Evolutionary conservation across 2,797 vertebrate genomes (phyloP).

Genomic region (Peromyscus attwateri): DNA sequence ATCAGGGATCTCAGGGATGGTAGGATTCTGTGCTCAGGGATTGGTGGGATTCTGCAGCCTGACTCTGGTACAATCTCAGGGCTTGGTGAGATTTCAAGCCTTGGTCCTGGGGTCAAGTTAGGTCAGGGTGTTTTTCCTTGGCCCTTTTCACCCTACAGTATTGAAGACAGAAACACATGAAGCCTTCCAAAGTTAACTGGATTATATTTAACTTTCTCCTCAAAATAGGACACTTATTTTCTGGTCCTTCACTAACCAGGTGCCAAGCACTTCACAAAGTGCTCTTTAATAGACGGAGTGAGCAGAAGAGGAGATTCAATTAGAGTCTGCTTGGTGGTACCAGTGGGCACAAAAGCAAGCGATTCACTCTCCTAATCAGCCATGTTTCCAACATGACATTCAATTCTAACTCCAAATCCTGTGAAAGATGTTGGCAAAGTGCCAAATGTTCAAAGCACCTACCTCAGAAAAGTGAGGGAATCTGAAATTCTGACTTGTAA

Average conservation of each 20-base stretch:
- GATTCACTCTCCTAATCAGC: background rate
- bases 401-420: background rate
- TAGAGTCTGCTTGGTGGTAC: background rate
- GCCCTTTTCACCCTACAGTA: background rate
- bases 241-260: background rate
- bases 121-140: background rate
- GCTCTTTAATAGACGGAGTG: background rate
- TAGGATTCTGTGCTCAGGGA: background rate
- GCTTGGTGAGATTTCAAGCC: background rate
- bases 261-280: background rate
- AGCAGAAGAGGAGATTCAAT: background rate
- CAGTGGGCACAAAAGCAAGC: background rate
- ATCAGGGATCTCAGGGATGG: background rate
- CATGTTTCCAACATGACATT: background rate
- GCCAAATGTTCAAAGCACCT: background rate
- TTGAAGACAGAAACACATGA: constrained; percentile 11
- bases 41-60: background rate
- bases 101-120: background rate
- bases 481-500: background rate
- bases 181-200: background rate
- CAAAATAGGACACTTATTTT: background rate
- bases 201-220: constrained; percentile 12
- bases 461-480: background rate
- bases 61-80: background rate
- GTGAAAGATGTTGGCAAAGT: background rate